These are phyloP conservation scores for Gisinianus flammeolus DNA, from an alignment of 2,888 invertebrate species.

Conservation along the genomic window DNA sequence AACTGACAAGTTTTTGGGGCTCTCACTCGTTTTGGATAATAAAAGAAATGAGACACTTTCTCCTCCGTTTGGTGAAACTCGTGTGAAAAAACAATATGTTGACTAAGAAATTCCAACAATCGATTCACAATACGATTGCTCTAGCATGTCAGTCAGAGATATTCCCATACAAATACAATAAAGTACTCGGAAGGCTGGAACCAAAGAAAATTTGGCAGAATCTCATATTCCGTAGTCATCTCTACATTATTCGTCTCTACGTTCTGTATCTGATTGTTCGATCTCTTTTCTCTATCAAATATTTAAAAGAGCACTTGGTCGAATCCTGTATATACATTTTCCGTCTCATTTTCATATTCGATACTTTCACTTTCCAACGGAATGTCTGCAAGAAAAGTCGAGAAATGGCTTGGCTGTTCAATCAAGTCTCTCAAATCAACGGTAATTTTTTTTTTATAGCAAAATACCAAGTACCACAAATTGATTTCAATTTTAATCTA, in stretches of 20 bases:
- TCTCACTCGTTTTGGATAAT: too few species aligned
- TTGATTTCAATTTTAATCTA: neutral
- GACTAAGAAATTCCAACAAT: neutral
- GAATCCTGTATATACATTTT: conserved; percentile 21
- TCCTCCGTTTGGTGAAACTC: too few species aligned
- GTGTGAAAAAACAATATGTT: too few species aligned
- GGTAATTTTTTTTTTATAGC: conserved; percentile 1
- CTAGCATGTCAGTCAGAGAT: neutral
- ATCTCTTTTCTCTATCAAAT: neutral
- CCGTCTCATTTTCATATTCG: conserved; percentile 12
- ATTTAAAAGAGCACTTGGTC: neutral
- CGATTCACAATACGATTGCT: neutral
- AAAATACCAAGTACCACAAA: neutral
- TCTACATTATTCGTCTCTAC: neutral
- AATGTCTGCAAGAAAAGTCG: conserved; percentile 3
- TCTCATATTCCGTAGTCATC: neutral
- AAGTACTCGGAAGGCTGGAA: neutral
- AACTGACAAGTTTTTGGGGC: too few species aligned
- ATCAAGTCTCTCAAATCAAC: conserved; percentile 15
- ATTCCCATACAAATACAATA: conserved; percentile 7
- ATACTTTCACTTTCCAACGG: neutral
- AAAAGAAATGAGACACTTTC: too few species aligned
- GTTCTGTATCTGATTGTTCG: neutral
- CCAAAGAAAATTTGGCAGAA: neutral
- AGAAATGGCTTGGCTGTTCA: conserved; percentile 25